These are phyloP conservation scores for Sciaenops ocellatus DNA, from an alignment of 2,797 vertebrate genomes.

Conservation along the genomic window DNA sequence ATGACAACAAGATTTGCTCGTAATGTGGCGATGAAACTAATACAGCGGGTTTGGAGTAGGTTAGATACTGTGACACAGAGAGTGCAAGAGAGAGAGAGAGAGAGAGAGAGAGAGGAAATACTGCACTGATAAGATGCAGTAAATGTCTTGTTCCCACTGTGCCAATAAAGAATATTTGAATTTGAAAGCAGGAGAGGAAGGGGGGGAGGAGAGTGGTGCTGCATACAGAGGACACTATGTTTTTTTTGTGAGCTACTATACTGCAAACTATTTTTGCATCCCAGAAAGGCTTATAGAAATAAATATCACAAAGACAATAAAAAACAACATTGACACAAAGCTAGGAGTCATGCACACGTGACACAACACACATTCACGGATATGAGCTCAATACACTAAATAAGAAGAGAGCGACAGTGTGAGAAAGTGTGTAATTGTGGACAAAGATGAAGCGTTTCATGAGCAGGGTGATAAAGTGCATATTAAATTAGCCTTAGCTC, in stretches of 20 bases:
- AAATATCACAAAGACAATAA: background rate
- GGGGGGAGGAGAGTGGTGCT: background rate
- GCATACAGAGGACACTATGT: background rate
- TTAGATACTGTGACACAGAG: slow-evolving; percentile 18
- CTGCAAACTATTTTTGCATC: slow-evolving; percentile 31
- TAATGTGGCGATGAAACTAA: slow-evolving; percentile 39
- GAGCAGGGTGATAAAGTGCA: slow-evolving; percentile 82
- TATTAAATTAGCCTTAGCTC: slow-evolving; percentile 82
- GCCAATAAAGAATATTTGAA: slow-evolving; percentile 63
- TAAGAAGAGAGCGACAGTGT: slow-evolving; percentile 17
- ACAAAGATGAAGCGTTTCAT: slow-evolving; percentile 76
- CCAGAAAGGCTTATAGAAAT: background rate
- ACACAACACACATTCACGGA: slow-evolving; percentile 5
- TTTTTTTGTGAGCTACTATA: background rate
- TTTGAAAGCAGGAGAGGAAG: slow-evolving; percentile 44
- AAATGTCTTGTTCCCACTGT: slow-evolving; percentile 54
- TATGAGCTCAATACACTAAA: background rate
- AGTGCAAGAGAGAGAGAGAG: background rate
- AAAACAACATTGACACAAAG: background rate
- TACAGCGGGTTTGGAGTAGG: slow-evolving; percentile 6
- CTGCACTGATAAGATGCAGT: slow-evolving; percentile 55
- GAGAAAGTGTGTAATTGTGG: slow-evolving; percentile 53
- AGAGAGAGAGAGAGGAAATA: slow-evolving; percentile 34
- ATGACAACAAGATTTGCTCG: slow-evolving; percentile 22
- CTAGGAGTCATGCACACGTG: background rate